A percentile compares a stretch with the other conserved stretches of the same genome.
Evolutionary conservation across 2,888 invertebrate genomes (phyloP).

Genomic region (Chaetogeoica ovagalla): DNA sequence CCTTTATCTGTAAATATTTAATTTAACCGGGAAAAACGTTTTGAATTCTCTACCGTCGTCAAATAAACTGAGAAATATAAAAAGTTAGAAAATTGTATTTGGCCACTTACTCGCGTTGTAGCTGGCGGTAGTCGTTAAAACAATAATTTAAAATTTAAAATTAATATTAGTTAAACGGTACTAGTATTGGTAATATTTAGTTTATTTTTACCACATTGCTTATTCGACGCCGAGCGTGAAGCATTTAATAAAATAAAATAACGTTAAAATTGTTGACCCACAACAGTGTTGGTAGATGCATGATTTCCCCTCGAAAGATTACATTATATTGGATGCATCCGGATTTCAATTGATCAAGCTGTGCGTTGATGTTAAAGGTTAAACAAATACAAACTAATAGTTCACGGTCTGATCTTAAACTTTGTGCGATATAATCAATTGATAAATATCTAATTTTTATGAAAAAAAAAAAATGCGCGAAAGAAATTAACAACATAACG

Average conservation of each 20-base stretch:
- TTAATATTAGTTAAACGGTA: not conserved
- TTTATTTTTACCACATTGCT: not conserved
- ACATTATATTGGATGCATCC: constrained; percentile 46
- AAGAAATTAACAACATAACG: not conserved
- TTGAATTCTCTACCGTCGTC: no score
- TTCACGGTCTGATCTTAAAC: constrained; percentile 12
- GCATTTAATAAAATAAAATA: constrained; percentile 19
- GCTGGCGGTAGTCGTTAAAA: not conserved
- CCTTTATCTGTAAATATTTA: no score
- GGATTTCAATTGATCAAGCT: constrained; percentile 42
- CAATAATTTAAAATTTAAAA: not conserved
- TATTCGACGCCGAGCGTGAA: not conserved
- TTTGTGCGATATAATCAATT: not conserved
- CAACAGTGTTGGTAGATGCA: not conserved
- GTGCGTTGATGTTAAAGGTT: constrained; percentile 29
- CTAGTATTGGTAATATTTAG: not conserved
- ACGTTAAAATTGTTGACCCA: constrained; percentile 45
- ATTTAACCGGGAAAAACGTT: no score
- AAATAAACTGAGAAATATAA: no score
- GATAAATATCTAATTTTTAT: not conserved
- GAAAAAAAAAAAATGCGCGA: not conserved
- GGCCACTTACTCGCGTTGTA: no score
- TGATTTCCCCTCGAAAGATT: constrained; percentile 26
- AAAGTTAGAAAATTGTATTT: no score
- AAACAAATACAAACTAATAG: constrained; percentile 6